phyloP scores from a whole-genome alignment of 2,888 invertebrate genomes.

The Stenoptilia bipunctidactyla region DNA sequence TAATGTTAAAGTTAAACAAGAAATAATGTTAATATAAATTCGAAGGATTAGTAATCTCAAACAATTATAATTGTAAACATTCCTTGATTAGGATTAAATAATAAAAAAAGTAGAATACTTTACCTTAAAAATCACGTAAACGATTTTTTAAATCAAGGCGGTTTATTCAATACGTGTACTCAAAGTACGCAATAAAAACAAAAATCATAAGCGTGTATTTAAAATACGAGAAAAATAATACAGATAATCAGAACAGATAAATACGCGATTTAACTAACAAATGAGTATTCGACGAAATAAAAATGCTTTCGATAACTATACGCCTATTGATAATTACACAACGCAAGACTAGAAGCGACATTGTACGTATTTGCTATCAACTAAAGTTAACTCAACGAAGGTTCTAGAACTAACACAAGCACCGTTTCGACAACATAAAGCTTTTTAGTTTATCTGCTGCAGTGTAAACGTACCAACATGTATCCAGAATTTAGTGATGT shows the following conservation, averaged over 20 bases:
- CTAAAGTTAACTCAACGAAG: constrained; percentile 1
- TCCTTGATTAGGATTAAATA: too few species aligned
- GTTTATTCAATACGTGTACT: constrained; percentile 20
- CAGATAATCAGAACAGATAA: constrained; percentile 5
- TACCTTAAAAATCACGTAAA: background rate
- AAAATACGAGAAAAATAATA: constrained; percentile 7
- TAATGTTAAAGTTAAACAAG: too few species aligned
- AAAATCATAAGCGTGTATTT: constrained; percentile 2
- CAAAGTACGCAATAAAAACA: constrained; percentile 19
- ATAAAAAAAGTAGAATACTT: background rate
- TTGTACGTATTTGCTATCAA: background rate
- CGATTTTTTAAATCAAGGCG: background rate
- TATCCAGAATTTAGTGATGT: too few species aligned
- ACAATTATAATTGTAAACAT: too few species aligned
- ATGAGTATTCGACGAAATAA: constrained; percentile 27
- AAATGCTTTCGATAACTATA: background rate
- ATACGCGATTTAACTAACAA: background rate
- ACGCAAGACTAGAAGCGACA: constrained; percentile 43
- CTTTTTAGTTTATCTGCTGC: too few species aligned
- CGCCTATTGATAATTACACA: constrained; percentile 20
- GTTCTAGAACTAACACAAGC: background rate
- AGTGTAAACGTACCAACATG: too few species aligned
- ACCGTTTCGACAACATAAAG: too few species aligned
- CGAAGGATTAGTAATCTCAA: too few species aligned
- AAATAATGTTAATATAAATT: too few species aligned